Conservation (phyloP, 2,113 vertebrate species). For the Pteronura brasiliensis region DNA sequence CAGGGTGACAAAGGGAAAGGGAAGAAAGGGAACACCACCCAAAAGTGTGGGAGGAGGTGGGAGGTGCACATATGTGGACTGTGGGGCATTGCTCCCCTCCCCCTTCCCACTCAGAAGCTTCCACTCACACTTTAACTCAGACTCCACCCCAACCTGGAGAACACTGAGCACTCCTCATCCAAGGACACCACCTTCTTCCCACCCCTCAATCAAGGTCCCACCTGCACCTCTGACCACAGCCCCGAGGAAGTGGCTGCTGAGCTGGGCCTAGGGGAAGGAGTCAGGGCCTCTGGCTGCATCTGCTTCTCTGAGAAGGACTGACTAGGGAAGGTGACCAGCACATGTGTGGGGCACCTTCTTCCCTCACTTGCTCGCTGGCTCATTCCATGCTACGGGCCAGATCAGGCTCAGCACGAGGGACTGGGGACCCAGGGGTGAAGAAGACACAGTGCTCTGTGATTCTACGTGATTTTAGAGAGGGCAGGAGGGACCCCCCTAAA, state of each 20-base stretch:
- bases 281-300: not conserved
- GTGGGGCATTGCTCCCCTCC: not conserved
- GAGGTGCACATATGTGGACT: no score
- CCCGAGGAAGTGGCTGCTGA: not conserved
- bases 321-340: not conserved
- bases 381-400: not conserved
- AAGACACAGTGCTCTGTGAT: not conserved
- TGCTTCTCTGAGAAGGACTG: not conserved
- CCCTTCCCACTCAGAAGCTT: not conserved
- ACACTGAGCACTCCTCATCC: not conserved
- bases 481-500: not conserved
- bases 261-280: not conserved
- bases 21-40: not conserved
- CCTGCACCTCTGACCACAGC: not conserved
- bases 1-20: not conserved
- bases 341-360: accelerated
- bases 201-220: no score
- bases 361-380: not conserved
- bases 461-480: not conserved
- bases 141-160: not conserved
- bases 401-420: not conserved
- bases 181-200: not conserved
- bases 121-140: accelerated
- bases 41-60: accelerated
- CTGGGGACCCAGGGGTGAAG: not conserved